Base-by-base conservation (phyloP, 1,140 invertebrate genomes). In the Trypoxylus dichotomus region DNA sequence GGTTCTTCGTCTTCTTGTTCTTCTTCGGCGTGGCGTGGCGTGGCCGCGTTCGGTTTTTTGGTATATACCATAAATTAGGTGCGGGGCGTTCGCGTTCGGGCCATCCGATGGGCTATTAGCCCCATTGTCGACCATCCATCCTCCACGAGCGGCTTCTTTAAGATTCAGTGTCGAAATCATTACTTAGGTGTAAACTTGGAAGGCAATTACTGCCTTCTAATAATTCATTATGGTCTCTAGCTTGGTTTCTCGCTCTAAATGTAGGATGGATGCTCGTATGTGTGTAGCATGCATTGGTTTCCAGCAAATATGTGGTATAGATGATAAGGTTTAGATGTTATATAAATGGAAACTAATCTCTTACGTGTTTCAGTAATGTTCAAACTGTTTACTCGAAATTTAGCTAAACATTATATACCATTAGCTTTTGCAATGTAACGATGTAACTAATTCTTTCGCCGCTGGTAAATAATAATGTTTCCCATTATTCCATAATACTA, bases 161-260 rank as follows among this genome's bases (percentile, higher is more conserved):
- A 83, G 82, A 81, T 85, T 85, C 85, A 84, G 85, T 85, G 85
- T 86, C 85, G 85, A 86, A 86, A 86, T 86, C 85, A 86, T 86
- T 86, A 86, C 84, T 86, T 86, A 86, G 84, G 85, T 85, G 85
- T 85, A 85, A 85, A 85, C 84, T 85, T 85, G 83, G 80, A 83
- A 84, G 83, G 83, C 82, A 83, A 85, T 85, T 85, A 85, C 83
- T 81, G 71, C 74, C 47, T 76, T 80, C 80, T 83, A 80, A 85
- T 85, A 84, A 85, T 84, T 85, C 82, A 85, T 85, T 84, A 83
- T 80, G 74, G 74, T 29, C 76, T 73, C 42, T 71, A 73, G 42
- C 42, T 71, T 32, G 24, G 29, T 60, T 60, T 63, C 19, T 19
- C 15, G 47, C 47, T 47, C 43, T 54, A 37, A 5, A 37, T 37